Conservation (phyloP, 2,797 vertebrate species). For the Melanotaenia pygmaea region DNA sequence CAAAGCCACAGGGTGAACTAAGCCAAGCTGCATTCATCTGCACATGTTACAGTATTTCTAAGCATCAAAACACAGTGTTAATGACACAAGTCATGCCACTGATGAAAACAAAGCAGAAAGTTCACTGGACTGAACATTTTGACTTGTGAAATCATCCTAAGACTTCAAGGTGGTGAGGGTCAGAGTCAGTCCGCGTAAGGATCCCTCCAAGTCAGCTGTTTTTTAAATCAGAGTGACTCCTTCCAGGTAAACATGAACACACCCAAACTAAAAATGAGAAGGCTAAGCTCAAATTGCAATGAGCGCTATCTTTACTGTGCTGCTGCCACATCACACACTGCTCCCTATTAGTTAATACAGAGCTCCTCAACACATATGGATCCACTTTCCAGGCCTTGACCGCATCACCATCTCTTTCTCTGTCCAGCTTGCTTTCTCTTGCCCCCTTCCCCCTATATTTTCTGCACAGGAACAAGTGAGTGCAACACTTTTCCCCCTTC, state of each 20-base stretch:
- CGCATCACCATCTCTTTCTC: conserved; percentile 40
- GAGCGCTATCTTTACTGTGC: conserved; percentile 34
- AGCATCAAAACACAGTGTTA: conserved; percentile 12
- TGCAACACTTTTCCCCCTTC: conserved; percentile 27
- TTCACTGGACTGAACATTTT: not conserved
- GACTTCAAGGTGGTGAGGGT: conserved; percentile 27
- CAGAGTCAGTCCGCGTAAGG: conserved; percentile 21
- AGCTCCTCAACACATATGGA: conserved; percentile 62
- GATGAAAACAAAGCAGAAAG: conserved; percentile 31
- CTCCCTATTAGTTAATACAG: conserved; percentile 54
- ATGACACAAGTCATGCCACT: conserved; percentile 10
- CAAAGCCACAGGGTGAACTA: conserved; percentile 12
- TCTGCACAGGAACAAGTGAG: conserved; percentile 64
- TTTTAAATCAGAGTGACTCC: conserved; percentile 22
- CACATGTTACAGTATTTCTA: not conserved
- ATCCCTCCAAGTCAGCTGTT: conserved; percentile 22
- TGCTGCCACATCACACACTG: conserved; percentile 43
- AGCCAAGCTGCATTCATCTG: conserved; percentile 1
- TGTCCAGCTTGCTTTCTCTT: conserved; percentile 26
- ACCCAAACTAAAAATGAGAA: conserved; percentile 15
- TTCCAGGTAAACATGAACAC: conserved; percentile 30
- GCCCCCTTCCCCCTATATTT: conserved; percentile 25
- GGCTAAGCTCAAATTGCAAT: conserved; percentile 20
- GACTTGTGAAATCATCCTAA: conserved; percentile 35
- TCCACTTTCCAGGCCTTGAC: conserved; percentile 69